Conservation (phyloP, 1,140 invertebrate genomes). For the Mercenaria mercenaria region DNA sequence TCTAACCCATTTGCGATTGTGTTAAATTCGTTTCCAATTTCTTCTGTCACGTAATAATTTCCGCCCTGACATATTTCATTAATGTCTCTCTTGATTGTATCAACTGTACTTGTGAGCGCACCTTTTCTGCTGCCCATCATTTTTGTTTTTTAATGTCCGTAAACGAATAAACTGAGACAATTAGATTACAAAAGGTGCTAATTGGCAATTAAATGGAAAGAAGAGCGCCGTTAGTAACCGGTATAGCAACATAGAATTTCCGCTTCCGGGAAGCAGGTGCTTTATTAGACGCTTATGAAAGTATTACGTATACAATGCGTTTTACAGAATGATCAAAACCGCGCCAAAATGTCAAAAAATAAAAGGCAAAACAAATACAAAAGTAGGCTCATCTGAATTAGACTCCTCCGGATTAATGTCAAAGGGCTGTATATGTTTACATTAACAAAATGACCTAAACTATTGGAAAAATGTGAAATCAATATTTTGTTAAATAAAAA, state of each 20-base stretch:
- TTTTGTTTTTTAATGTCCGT: background rate
- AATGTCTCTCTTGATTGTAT: conserved; percentile 73
- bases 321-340: background rate
- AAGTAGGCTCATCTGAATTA: too few species aligned
- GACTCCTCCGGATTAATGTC: too few species aligned
- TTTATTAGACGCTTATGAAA: background rate
- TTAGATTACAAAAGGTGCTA: conserved; percentile 44
- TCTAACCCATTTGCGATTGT: conserved; percentile 79
- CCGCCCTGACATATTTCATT: conserved; percentile 75
- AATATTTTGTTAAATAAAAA: too few species aligned
- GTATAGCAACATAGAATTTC: conserved; percentile 52
- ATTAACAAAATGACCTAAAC: too few species aligned
- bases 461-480: too few species aligned
- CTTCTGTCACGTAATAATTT: conserved; percentile 81
- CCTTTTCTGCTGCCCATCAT: conserved; percentile 29
- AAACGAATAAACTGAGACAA: conserved; percentile 10
- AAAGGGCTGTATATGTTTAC: too few species aligned
- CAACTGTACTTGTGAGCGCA: conserved; percentile 45
- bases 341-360: conserved; percentile 57
- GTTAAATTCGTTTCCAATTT: conserved; percentile 78
- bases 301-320: background rate
- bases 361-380: too few species aligned
- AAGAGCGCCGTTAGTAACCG: conserved; percentile 61
- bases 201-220: conserved; percentile 48
- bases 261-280: conserved; percentile 61